Evolutionary conservation across 2,797 vertebrate genomes (phyloP).

Genomic region (Channa striata): DNA sequence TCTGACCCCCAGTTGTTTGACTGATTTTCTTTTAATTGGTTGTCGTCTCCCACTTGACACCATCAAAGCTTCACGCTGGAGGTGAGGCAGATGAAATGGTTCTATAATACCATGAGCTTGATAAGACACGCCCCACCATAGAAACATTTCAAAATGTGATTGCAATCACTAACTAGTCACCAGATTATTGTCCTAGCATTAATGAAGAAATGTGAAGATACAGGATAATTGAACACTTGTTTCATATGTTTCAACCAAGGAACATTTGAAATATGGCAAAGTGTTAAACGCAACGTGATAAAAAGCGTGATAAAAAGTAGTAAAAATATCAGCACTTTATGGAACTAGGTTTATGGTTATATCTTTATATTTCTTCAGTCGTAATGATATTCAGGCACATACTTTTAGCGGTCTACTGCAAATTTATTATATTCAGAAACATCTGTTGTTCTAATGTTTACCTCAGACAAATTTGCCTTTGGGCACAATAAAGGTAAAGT

Average conservation of each 20-base stretch:
- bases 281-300: conserved; percentile 27
- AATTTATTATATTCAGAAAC: conserved; percentile 59
- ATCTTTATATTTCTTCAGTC: conserved; percentile 62
- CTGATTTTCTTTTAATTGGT: conserved; percentile 85
- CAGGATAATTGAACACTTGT: conserved; percentile 23
- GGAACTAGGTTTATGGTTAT: conserved; percentile 41
- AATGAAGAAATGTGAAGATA: conserved; percentile 66
- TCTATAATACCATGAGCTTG: conserved; percentile 55
- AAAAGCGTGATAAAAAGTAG: conserved; percentile 11
- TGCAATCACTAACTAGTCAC: conserved; percentile 66
- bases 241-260: conserved; percentile 3
- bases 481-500: too few relatives aligned
- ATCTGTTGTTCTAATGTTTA: conserved; percentile 71
- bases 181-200: conserved; percentile 63
- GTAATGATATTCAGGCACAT: conserved; percentile 60
- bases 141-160: conserved; percentile 67
- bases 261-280: conserved; percentile 6
- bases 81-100: conserved; percentile 76
- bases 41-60: conserved; percentile 82
- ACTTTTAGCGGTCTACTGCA: conserved; percentile 54
- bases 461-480: conserved; percentile 58
- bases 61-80: conserved; percentile 77
- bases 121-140: conserved; percentile 52
- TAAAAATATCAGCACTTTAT: conserved; percentile 64
- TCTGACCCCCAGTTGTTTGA: conserved; percentile 85